Evolutionary conservation across 2,797 vertebrate species (phyloP).

Genomic region (Gallinago solitaria): DNA sequence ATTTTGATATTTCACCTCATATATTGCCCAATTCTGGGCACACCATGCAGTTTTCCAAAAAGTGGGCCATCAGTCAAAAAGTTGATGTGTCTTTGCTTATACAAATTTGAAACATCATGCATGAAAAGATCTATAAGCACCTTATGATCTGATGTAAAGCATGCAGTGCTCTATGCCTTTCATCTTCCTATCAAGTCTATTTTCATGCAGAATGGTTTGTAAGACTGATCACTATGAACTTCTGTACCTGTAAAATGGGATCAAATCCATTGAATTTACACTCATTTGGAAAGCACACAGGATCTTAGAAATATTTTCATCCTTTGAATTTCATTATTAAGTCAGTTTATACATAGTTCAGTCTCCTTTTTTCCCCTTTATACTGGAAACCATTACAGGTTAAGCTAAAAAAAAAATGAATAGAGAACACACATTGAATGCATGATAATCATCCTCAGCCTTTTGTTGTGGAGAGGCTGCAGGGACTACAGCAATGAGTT

Average conservation of each 20-base stretch:
- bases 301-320: neutral
- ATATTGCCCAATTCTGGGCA: neutral
- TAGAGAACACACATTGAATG: accelerated
- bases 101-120: neutral
- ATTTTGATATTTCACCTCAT: neutral
- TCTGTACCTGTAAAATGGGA: neutral
- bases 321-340: neutral
- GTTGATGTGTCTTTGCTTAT: neutral
- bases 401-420: neutral
- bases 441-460: neutral
- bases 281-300: neutral
- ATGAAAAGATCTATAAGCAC: neutral
- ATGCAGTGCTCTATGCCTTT: neutral
- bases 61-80: neutral
- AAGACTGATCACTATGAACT: neutral
- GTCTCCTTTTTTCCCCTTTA: neutral
- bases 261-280: neutral
- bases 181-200: neutral
- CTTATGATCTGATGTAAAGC: neutral
- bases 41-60: neutral
- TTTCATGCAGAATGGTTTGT: neutral
- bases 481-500: neutral
- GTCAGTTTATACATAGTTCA: neutral
- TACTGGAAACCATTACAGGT: neutral
- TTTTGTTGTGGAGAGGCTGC: neutral